Evolutionary conservation across 2,797 vertebrate species (phyloP).

Genomic region (Atherinosoma microstoma): DNA sequence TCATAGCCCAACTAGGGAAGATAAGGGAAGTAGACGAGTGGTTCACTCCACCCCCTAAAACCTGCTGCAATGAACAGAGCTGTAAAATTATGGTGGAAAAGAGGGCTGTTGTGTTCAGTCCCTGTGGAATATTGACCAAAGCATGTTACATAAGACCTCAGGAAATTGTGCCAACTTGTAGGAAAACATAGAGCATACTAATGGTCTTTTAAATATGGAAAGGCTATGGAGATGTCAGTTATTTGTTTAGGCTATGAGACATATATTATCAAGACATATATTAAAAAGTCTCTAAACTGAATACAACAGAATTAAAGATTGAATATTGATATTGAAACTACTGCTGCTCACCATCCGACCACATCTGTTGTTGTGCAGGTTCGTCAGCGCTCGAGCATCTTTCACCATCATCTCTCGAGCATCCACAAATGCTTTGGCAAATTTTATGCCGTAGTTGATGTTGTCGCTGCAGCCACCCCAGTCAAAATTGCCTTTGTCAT

Average conservation of each 20-base stretch:
- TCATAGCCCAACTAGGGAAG: background rate
- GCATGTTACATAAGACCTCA: background rate
- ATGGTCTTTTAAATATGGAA: background rate
- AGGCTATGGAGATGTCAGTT: background rate
- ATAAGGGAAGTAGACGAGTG: background rate
- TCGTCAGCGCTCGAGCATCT: constrained; percentile 95
- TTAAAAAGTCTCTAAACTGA: background rate
- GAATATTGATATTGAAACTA: background rate
- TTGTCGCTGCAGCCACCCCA: constrained; percentile 99
- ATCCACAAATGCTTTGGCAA: constrained; percentile 95
- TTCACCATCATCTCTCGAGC: constrained; percentile 95
- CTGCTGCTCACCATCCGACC: constrained; percentile 92
- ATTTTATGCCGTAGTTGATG: constrained; percentile 94
- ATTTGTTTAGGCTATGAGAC: background rate
- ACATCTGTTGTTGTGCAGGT: constrained; percentile 97
- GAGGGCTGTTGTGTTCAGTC: background rate
- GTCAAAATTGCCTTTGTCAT: constrained; percentile 91
- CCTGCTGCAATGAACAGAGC: background rate
- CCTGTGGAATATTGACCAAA: background rate
- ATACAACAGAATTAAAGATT: background rate
- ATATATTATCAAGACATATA: background rate
- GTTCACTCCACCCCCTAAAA: background rate
- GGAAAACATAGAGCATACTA: background rate
- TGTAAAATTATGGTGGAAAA: background rate
- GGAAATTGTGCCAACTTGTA: background rate